Evolutionary conservation across 1,140 invertebrate species (phyloP), one percentile per base, ranked within the genome.

Genomic region (Papilio dardanus): DNA sequence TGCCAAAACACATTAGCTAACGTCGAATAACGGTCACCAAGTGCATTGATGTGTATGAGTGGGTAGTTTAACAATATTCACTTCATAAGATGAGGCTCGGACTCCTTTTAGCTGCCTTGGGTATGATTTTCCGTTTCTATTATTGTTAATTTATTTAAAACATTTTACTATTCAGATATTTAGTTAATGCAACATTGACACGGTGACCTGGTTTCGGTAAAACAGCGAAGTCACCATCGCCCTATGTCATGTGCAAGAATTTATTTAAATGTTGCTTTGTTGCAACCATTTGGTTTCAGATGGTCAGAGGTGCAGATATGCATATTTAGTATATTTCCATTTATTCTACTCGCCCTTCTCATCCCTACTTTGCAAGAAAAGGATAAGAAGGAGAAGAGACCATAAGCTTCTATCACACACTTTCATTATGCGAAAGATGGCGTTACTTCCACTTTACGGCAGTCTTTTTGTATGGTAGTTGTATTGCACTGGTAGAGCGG

Each of bases 61-160:
- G 46, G 50, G 71, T 58, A 73, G 50, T 46, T 58, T 16, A 21
- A 31, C n/a, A 54, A 73, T 21, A 7, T 50, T 71, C 8, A 19
- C n/a, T n/a, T 40, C 10, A n/a, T 31, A 35, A 73, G 46, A 73
- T 73, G 71, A 73, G 30, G 30, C 31, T 73, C 35, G 71, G 50
- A 73, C 30, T 54, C 10, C 40, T 46, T 46, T 58, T 73, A 33
- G 16, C 33, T 54, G 42, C 54, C 31, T 33, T 58, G 50, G 71
- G 71, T 73, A 73, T 73, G 71, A 54, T 30, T 50, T 71, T 7
- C 50, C 35, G 33, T 24, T 19, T 71, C n/a, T n/a, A 42, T 42
- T 58, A 10, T 40, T 33, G 3, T 0, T 69, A 10, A 24, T 10
- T 42, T 5, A n/a, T 42, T 12, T 24, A 14, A 8, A 28, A 19